phyloP scores from a whole-genome alignment of 2,888 invertebrate genomes.

The Branchipolynoe longqiensis region DNA sequence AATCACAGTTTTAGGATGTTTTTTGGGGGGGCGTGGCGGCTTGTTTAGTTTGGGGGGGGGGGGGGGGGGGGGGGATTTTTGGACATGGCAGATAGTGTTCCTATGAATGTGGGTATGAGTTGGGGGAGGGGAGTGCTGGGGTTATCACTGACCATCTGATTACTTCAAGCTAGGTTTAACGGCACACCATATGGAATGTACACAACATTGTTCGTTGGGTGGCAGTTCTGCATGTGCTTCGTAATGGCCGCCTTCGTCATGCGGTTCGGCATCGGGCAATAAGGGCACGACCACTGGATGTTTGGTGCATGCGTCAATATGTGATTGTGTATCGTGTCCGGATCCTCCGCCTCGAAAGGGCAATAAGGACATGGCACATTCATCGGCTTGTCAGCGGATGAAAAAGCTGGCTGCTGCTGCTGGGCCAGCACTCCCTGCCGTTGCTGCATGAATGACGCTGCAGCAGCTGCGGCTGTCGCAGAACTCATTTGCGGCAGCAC shows the following conservation, averaged over 20 bases:
- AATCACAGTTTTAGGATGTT: too few relatives aligned
- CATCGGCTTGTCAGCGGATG: background rate
- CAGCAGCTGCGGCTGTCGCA: constrained; percentile 13
- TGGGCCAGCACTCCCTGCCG: background rate
- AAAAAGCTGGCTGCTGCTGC: background rate
- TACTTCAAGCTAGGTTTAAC: too few relatives aligned
- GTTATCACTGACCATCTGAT: too few relatives aligned
- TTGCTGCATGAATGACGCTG: constrained; percentile 40
- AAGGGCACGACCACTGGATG: constrained; percentile 57
- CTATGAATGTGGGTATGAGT: too few relatives aligned
- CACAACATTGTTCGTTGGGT: constrained; percentile 38
- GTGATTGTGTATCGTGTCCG: constrained; percentile 53
- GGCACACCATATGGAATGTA: constrained; percentile 59
- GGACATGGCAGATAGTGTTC: too few relatives aligned
- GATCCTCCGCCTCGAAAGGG: constrained; percentile 17
- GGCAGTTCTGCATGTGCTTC: constrained; percentile 53
- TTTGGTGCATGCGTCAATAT: constrained; percentile 43
- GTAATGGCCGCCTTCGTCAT: constrained; percentile 23
- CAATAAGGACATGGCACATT: constrained; percentile 51
- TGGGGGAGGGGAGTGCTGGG: too few relatives aligned
- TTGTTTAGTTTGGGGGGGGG: too few relatives aligned
- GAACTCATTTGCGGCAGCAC: constrained; percentile 12
- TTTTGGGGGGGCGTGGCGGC: too few relatives aligned
- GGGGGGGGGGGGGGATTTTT: too few relatives aligned
- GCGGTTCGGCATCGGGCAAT: constrained; percentile 49